Evolutionary conservation across 1,140 invertebrate species (phyloP), one percentile per base, ranked within the genome.

Genomic region (Drosophila tani): DNA sequence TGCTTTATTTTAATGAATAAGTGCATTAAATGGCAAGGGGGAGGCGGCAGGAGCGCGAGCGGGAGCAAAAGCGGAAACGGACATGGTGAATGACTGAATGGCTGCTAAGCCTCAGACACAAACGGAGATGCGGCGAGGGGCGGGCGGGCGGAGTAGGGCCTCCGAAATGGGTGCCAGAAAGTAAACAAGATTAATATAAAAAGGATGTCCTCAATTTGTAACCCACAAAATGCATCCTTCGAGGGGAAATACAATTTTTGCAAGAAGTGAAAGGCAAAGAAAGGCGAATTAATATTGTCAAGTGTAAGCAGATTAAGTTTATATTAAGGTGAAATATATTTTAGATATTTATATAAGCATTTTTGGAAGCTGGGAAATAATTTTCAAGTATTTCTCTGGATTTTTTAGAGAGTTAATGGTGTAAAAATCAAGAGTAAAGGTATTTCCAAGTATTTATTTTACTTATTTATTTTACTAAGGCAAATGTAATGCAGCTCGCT

Each of bases 1-100:
- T 66, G 35, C 41, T 68, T 71, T 83, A 75, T 83, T 88, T 88
- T 90, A 88, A 88, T 88, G 84, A 88, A 88, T 85, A 88, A 88
- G 85, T 90, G 84, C 85, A 84, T 88, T 87, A 84, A 87, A 88
- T 84, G 81, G 68, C 73, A 74, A 63, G 53, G 46, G 66, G 53
- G 32, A 27, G 58, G 47, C 12, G 3, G 29, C 9, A 9, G 21
- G 21, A 24, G 21, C 21, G 21, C 11, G 35, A 8, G 32, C 5
- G 4, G 11, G 32, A 11, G 24, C 19, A 14, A 57, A 1, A 65
- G 50, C 68, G 65, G 41, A 71, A 71, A 58, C 68, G 82, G 77
- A 77, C 65, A 80, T 66, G 75, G 83, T 77, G 56, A 88, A 77
- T 81, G 77, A 84, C 84, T 87, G 84, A 87, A 88, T 74, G 68